A percentile compares a stretch with the other conserved stretches of the same genome.
phyloP scores from a whole-genome alignment of 1,140 invertebrate genomes.

The Panagrolaimus sp. region DNA sequence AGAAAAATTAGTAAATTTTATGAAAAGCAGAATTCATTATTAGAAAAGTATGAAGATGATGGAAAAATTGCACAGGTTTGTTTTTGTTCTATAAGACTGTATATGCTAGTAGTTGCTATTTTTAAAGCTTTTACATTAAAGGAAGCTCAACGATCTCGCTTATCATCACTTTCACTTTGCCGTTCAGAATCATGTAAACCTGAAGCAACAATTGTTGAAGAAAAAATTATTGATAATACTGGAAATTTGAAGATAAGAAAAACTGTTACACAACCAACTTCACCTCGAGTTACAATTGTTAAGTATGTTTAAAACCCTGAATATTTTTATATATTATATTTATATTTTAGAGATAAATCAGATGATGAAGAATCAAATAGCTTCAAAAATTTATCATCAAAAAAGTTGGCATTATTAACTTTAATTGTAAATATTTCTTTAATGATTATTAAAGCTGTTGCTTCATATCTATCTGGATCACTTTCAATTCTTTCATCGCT shows the following conservation, averaged over 20 bases:
- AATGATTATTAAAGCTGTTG: conserved; percentile 59
- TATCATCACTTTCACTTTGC: neutral
- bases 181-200: neutral
- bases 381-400: neutral
- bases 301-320: conserved; percentile 2
- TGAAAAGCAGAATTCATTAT: conserved; percentile 2
- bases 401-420: conserved; percentile 38
- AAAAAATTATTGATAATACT: neutral
- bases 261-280: neutral
- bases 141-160: neutral
- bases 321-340: neutral
- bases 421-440: conserved; percentile 51
- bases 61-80: neutral
- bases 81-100: neutral
- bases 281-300: neutral
- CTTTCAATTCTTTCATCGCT: conserved; percentile 61
- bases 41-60: conserved; percentile 1
- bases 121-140: neutral
- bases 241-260: neutral
- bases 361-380: neutral
- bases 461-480: conserved; percentile 60
- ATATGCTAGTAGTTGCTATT: neutral
- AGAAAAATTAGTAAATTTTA: neutral
- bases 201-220: neutral
- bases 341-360: neutral